These are phyloP conservation scores for Xyliphius kryptos DNA, from an alignment of 2,113 vertebrate species.

Conservation along the genomic window DNA sequence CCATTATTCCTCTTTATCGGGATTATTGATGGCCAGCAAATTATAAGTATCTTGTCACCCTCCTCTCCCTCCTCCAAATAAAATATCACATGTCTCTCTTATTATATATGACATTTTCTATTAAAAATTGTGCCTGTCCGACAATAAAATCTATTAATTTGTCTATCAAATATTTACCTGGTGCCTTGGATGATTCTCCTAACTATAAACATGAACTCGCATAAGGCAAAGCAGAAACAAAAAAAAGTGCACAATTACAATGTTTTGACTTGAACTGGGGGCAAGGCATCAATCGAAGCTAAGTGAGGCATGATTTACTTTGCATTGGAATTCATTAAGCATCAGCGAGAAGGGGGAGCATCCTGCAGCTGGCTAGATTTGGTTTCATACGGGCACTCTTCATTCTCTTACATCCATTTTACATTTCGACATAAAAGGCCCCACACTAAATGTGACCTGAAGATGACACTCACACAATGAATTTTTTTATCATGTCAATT, in stretches of 20 bases:
- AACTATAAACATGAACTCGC: no score
- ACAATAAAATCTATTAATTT: no score
- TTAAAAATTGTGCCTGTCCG: no score
- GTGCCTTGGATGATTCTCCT: conserved; percentile 5
- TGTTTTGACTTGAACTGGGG: conserved; percentile 38
- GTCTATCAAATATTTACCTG: no score
- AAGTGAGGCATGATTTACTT: conserved; percentile 45
- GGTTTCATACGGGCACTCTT: conserved; percentile 49
- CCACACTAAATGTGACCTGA: conserved; percentile 37
- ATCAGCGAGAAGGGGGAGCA: conserved; percentile 38
- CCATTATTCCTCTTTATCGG: no score
- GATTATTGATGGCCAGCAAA: no score
- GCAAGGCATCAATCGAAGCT: conserved; percentile 39
- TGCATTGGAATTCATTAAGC: conserved; percentile 46
- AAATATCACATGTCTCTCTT: no score
- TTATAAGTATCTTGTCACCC: no score
- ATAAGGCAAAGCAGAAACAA: background rate
- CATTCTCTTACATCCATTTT: conserved; percentile 34
- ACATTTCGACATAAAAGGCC: conserved; percentile 24
- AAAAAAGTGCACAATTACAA: conserved; percentile 21
- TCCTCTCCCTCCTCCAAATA: no score
- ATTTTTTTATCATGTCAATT: no score
- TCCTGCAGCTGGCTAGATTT: conserved; percentile 44
- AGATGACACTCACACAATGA: conserved; percentile 25
- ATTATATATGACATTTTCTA: no score